A percentile compares a stretch with the other conserved stretches of the same genome.
Conservation (phyloP, 1,140 invertebrate genomes). For the Patella vulgata region DNA sequence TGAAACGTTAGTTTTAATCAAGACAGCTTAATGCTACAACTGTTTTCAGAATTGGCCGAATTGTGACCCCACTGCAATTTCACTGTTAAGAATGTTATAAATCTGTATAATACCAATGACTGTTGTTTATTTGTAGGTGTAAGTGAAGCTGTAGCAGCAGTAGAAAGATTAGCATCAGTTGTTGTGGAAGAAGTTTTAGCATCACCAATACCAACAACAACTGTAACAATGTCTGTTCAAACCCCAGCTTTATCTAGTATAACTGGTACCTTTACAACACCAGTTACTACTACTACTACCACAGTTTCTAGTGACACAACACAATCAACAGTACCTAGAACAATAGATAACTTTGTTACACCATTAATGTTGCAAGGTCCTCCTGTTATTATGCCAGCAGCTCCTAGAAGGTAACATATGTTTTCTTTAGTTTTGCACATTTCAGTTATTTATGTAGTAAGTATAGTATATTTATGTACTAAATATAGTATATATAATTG, state of each 20-base stretch:
- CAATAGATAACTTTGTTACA: too few species aligned
- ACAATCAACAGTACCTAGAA: not conserved
- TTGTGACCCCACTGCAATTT: too few species aligned
- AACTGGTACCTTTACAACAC: not conserved
- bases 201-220: constrained; percentile 41
- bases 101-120: too few species aligned
- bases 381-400: constrained; percentile 12
- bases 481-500: too few species aligned
- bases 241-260: constrained; percentile 16
- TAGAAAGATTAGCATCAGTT: constrained; percentile 66
- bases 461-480: too few species aligned
- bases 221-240: constrained; percentile 4
- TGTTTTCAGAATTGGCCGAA: too few species aligned
- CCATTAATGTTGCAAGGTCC: too few species aligned
- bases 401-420: constrained; percentile 30
- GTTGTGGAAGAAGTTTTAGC: constrained; percentile 68
- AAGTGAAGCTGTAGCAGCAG: constrained; percentile 46
- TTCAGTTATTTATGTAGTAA: too few species aligned
- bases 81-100: too few species aligned
- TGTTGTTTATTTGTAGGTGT: constrained; percentile 26
- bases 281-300: not conserved
- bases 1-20: too few species aligned
- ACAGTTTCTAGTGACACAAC: not conserved
- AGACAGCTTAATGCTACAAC: too few species aligned
- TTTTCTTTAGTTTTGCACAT: constrained; percentile 10